Evolutionary conservation across 1,140 invertebrate species (phyloP), one percentile per base, ranked within the genome.

Genomic region (Euglossa dilemma): DNA sequence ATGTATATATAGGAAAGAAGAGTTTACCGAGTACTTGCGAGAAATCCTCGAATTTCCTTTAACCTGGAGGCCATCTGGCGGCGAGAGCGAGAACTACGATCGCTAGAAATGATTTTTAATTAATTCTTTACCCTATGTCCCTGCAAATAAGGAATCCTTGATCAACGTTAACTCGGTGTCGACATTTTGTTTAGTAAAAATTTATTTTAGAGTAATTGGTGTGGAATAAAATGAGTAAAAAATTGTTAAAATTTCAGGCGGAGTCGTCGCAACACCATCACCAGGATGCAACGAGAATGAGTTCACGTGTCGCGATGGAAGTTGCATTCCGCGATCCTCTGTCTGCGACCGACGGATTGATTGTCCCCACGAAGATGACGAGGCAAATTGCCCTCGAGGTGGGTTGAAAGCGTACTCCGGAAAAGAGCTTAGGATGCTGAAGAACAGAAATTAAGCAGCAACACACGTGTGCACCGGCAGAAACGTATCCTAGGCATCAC

Each of bases 321-420:
- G 82, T 11, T 98, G 98, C 90, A 95, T 98, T 47, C 94, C 95
- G 0, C 78, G 93, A 0, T 87, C 93, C 2, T 91, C 95, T 52
- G 96, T 98, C 83, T 99, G 98, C 91, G 96, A 99, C 90, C 95
- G 96, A 2, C 93, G 94, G 0, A 54, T 90, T 8, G 97, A 99
- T 90, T 99, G 98, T 93, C 94, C 95, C 0, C 97, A 98, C 93
- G 95, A 95, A 5, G 96, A 96, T 6, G 98, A 99, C 93, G 97
- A 98, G 92, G 91, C 93, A 6, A 85, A 88, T n/a, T 94, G 94
- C 78, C 87, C 61, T 43, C 78, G 54, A 85, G 89, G 93, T 94
- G 89, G 90, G 91, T 80, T 20, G 7, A 56, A 8, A 9, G 18
- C 0, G 16, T 14, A n/a, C 16, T 16, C 18, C 12, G 6, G 28